Base-by-base conservation (phyloP, 1,140 invertebrate species). In the Drosophila ironensis region DNA sequence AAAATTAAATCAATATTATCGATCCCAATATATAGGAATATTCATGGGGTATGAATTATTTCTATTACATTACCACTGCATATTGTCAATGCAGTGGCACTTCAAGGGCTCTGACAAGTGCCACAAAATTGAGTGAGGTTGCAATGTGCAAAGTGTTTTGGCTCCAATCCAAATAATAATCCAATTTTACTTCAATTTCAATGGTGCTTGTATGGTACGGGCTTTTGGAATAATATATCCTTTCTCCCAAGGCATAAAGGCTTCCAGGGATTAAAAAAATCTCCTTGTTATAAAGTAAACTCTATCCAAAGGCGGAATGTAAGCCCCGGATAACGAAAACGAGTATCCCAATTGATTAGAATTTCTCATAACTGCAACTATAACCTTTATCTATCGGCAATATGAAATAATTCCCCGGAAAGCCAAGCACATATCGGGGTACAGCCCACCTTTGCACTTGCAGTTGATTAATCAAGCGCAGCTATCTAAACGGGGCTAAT, bases 1-100 rank as follows among this genome's bases (percentile, higher is more conserved):
- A 63, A 60, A 46, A 38, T 40, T 35, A 44, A 76, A 81, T 81
- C 77, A 77, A 81, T 81, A 84, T 56, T 81, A 81, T 81, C 72
- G 77, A 81, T 84, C 71, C 12, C 28, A 33, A 33, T 33, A 33
- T 33, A 6, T 24, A 48, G 22, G 30, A 33, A 50, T 30, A 61
- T 60, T 22, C 25, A 53, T 45, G 51, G 2, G 46, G 42, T 11
- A 61, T 37, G 28, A 27, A 60, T 46, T 60, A 63, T 63, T 60
- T 16, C 40, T 19, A 53, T 59, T 24, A 30, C 33, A 17, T 8
- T 42, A 40, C 11, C 9, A 24, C 44, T 60, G 19, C 33, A 46
- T 67, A 54, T 40, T 67, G 53, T 40, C 28, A 53, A 37, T 46
- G 61, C 40, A 45, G 28, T 9, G 9, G 9, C 11, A 28, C n/a